Evolutionary conservation across 2,888 invertebrate species (phyloP), one percentile per base, ranked within the genome.

Genomic region (Athripsodes cinereus): DNA sequence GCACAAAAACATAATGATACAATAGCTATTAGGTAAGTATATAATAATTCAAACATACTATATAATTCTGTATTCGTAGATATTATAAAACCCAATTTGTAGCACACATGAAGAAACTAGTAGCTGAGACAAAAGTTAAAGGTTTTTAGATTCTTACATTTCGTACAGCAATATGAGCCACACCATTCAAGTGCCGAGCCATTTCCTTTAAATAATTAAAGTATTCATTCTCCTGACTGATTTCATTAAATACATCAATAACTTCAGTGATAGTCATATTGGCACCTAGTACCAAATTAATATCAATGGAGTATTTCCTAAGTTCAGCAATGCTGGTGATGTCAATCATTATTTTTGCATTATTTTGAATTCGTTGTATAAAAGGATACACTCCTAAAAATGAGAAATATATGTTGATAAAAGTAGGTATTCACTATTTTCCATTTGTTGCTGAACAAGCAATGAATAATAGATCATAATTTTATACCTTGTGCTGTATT

Each of bases 131-230:
- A n/a, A n/a, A n/a, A n/a, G n/a, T n/a, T n/a, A n/a, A n/a, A n/a
- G n/a, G n/a, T n/a, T n/a, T n/a, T n/a, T n/a, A n/a, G n/a, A n/a
- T 26, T 74, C 82, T 78, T 70, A 88, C 87, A 73, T 89, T 90
- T 69, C 89, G 76, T 1, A 90, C 84, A 16, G 87, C 83, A 3
- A 85, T 78, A 69, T 84, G 86, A 0, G 88, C 90, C 1, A 90
- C 82, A 52, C 86, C 69, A 65, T 86, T 83, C 62, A 89, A 70
- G 68, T 90, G 89, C n/a, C 81, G 72, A 20, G 78, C 78, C 61
- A 89, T 72, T 40, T 75, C 74, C 1, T 71, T 69, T 55, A 86
- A 70, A 68, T 89, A 87, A 1, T 71, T 69, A 67, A 85, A 88
- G 22, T 81, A 77, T 0, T 66, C 64, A 46, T 80, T 74, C 13